A percentile compares a stretch with the other conserved stretches of the same genome.
Evolutionary conservation across 1,140 invertebrate species (phyloP).

Genomic region (Zaprionus kolodkinae): DNA sequence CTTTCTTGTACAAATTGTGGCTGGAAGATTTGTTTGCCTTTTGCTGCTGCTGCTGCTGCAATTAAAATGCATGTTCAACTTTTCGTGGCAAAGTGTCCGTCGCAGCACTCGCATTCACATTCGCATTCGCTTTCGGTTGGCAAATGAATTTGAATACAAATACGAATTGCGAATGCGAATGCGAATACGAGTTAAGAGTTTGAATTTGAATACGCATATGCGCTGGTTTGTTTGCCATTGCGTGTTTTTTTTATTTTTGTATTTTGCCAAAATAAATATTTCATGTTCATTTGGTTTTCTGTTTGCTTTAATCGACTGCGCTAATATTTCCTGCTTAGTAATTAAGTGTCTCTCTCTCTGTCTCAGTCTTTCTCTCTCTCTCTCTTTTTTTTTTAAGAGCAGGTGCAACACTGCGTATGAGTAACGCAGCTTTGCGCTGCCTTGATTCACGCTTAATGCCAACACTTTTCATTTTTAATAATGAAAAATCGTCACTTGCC

Average conservation of each 20-base stretch:
- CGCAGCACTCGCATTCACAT: slow-evolving; percentile 27
- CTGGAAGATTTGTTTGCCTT: slow-evolving; percentile 64
- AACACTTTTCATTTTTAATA: slow-evolving; percentile 72
- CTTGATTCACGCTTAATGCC: slow-evolving; percentile 51
- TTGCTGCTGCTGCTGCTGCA: slow-evolving; percentile 50
- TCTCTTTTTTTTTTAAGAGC: slow-evolving; percentile 6
- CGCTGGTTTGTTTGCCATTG: slow-evolving; percentile 30
- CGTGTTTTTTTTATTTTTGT: slow-evolving; percentile 48
- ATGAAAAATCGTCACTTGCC: slow-evolving; percentile 55
- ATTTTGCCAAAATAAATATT: slow-evolving; percentile 76
- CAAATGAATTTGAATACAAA: slow-evolving; percentile 6
- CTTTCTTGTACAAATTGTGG: slow-evolving; percentile 60
- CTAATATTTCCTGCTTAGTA: slow-evolving; percentile 79
- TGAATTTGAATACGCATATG: slow-evolving; percentile 5
- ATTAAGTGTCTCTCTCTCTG: slow-evolving; percentile 51
- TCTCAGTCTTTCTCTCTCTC: slow-evolving; percentile 5
- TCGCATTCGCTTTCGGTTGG: slow-evolving; percentile 12
- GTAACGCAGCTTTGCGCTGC: slow-evolving; percentile 37
- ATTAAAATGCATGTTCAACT: slow-evolving; percentile 81
- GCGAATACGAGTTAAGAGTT: not conserved
- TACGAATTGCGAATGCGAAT: not conserved
- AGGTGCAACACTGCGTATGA: slow-evolving; percentile 75
- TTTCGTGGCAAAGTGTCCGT: slow-evolving; percentile 67
- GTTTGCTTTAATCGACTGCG: slow-evolving; percentile 68
- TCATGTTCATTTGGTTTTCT: slow-evolving; percentile 78